Evolutionary conservation across 1,140 invertebrate genomes (phyloP), one percentile per base, ranked within the genome.

Genomic region (Drosophila guanche): DNA sequence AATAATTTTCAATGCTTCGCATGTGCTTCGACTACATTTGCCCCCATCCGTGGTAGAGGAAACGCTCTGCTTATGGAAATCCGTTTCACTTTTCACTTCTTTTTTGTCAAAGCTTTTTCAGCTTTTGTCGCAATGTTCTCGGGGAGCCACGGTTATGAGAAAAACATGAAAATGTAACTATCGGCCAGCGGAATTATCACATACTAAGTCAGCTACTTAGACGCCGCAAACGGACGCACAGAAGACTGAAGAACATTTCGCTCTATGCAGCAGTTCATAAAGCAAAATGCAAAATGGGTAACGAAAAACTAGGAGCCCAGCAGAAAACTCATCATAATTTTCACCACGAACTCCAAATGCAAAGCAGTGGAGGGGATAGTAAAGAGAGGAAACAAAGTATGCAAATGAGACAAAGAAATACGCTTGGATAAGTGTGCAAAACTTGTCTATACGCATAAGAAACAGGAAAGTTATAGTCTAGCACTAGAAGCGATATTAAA

Each of bases 1-100:
- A 88, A 88, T 83, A 88, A 88, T 88, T 88, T 88, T 79, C 79
- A 84, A 83, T 89, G 83, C 72, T 80, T 61, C 78, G 83, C 84
- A 76, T 89, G 79, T 79, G 79, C 84, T 73, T 83, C 67, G 79
- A 89, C 83, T 84, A 76, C 71, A 59, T 71, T 29, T 20, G 16
- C 27, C 16, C 10, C 22, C 42, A 48, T 40, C 8, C 8, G 10
- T n/a, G 16, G 16, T 45, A n/a, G 33, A 5, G 41, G 16, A 52
- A 42, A 41, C 42, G n/a, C 51, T 53, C 56, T 61, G 33, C 73
- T 84, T 67, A 86, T 88, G 83, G 77, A 88, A 88, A 88, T 89
- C 66, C 66, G 66, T 27, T 68, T 47, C 25, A 42, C 62, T 41
- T 46, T 67, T 68, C 53, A 10, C 37, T 14, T 48, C 14, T 23